phyloP scores from a whole-genome alignment of 2,113 vertebrate genomes.

The Megatriorchis doriae region DNA sequence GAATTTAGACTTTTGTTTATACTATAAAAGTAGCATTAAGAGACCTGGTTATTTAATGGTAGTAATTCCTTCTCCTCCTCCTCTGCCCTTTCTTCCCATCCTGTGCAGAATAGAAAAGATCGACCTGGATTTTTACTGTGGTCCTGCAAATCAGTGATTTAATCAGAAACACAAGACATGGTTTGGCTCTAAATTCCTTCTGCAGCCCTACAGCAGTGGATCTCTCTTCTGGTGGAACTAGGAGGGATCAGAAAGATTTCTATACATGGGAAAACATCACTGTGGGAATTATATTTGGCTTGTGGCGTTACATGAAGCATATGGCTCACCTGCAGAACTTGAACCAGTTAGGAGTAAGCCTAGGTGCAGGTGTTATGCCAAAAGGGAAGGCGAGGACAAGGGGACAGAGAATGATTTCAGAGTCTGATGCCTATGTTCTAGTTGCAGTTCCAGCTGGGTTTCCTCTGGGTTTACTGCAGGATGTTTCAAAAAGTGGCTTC shows the following conservation, averaged over 20 bases:
- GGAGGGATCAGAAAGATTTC: conserved; percentile 30
- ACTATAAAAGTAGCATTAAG: not conserved
- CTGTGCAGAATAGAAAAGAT: not conserved
- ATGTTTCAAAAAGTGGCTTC: conserved; percentile 75
- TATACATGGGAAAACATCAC: not conserved
- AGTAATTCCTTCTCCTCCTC: not conserved
- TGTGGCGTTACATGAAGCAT: conserved; percentile 13
- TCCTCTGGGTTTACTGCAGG: conserved; percentile 76
- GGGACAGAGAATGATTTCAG: conserved; percentile 35
- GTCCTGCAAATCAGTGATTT: not conserved
- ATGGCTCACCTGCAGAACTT: conserved; percentile 41
- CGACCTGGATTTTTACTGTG: not conserved
- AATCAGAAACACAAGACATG: not conserved
- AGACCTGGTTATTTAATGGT: not conserved
- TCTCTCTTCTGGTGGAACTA: conserved; percentile 18
- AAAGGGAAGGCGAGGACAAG: not conserved
- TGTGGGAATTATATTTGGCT: not conserved
- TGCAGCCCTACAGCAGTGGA: not conserved
- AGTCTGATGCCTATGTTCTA: conserved; percentile 34
- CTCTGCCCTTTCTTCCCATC: not conserved
- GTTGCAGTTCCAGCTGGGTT: conserved; percentile 73
- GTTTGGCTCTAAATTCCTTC: not conserved
- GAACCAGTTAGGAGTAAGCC: not conserved
- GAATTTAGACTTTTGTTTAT: not conserved
- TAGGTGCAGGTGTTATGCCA: not conserved